These are phyloP conservation scores for Euplexia lucipara DNA, from an alignment of 2,888 invertebrate genomes.

Conservation along the genomic window DNA sequence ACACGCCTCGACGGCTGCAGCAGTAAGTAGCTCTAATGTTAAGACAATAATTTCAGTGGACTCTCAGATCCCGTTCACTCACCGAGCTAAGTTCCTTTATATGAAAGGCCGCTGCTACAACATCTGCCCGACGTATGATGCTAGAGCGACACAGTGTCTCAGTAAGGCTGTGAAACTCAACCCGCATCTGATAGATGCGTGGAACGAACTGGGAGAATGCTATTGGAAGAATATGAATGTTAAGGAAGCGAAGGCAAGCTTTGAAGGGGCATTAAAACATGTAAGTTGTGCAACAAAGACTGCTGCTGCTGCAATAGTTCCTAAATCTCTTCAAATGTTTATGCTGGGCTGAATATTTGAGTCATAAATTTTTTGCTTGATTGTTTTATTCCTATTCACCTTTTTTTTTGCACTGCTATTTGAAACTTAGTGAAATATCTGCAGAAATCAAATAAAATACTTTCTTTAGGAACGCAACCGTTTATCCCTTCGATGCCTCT, in stretches of 20 bases:
- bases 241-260: conserved; percentile 95
- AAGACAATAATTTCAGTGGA: conserved; percentile 66
- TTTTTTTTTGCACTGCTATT: too few species aligned
- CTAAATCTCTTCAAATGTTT: neutral
- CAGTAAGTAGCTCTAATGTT: neutral
- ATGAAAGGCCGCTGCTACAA: conserved; percentile 95
- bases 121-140: conserved; percentile 92
- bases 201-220: conserved; percentile 97
- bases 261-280: conserved; percentile 94
- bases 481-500: conserved; percentile 94
- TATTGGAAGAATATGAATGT: conserved; percentile 97
- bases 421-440: neutral
- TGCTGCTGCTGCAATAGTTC: neutral
- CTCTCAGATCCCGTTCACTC: conserved; percentile 76
- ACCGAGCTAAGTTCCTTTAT: conserved; percentile 92
- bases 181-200: conserved; percentile 95
- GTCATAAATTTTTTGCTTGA: neutral
- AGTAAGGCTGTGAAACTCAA: conserved; percentile 96
- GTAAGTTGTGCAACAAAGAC: conserved; percentile 80
- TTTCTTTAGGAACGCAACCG: conserved; percentile 88
- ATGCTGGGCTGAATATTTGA: conserved; percentile 7
- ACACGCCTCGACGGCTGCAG: too few species aligned
- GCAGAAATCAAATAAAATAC: neutral
- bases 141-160: conserved; percentile 93
- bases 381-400: too few species aligned